These are phyloP conservation scores for Brachystomella parvula DNA, from an alignment of 1,140 invertebrate genomes.

Conservation along the genomic window DNA sequence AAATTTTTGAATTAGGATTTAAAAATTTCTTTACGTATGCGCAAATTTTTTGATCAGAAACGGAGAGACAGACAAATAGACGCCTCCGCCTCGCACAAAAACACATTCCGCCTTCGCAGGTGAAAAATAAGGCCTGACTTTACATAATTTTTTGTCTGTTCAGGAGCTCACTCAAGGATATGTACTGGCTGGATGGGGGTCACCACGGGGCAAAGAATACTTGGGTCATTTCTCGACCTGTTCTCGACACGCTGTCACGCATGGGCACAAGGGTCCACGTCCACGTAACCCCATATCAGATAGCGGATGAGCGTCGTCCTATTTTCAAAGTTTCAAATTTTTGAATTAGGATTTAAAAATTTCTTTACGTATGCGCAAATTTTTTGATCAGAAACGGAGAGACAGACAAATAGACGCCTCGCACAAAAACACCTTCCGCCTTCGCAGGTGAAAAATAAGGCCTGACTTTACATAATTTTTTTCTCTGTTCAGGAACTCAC, in stretches of 20 bases:
- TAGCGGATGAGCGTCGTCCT: conserved; percentile 51
- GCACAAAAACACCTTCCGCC: too few relatives aligned
- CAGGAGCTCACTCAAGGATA: conserved; percentile 46
- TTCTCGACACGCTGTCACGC: conserved; percentile 60
- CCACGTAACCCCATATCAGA: conserved; percentile 31
- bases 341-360: too few relatives aligned
- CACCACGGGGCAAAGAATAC: conserved; percentile 72
- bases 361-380: too few relatives aligned
- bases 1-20: too few relatives aligned
- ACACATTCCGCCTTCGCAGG: too few relatives aligned
- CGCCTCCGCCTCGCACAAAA: too few relatives aligned
- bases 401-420: background rate
- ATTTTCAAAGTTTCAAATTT: too few relatives aligned
- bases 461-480: conserved; percentile 33
- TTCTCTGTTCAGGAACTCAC: conserved; percentile 19
- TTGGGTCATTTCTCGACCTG: conserved; percentile 66
- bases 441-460: conserved; percentile 9
- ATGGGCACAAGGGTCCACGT: conserved; percentile 46
- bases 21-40: too few relatives aligned
- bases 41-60: conserved; percentile 47
- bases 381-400: conserved; percentile 45
- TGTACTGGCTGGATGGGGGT: conserved; percentile 82
- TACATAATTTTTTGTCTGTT: conserved; percentile 33
- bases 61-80: background rate
- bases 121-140: conserved; percentile 24